A percentile compares a stretch with the other conserved stretches of the same genome.
These are phyloP conservation scores for Tiliacea citrago DNA, from an alignment of 2,888 invertebrate species.

Conservation along the genomic window DNA sequence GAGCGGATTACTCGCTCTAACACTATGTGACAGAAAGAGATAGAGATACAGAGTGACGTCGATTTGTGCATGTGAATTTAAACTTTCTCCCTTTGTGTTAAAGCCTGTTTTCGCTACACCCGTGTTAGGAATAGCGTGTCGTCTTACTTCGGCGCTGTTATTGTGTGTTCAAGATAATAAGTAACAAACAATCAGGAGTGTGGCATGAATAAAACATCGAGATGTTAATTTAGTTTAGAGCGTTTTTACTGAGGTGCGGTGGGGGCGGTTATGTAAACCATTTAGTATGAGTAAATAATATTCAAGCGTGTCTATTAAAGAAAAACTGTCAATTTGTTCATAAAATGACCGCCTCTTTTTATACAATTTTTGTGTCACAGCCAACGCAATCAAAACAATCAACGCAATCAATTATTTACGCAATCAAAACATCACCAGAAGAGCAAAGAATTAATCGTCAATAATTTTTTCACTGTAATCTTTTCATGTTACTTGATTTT, in stretches of 20 bases:
- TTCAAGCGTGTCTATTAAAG: too few relatives aligned
- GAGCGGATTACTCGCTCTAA: conserved; percentile 2
- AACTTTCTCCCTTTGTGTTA: conserved; percentile 17
- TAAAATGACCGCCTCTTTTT: not conserved
- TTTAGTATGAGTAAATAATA: too few relatives aligned
- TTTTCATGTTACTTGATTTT: too few relatives aligned
- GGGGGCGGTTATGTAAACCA: conserved; percentile 8
- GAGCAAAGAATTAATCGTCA: too few relatives aligned
- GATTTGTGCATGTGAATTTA: conserved; percentile 19
- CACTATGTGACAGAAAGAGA: not conserved
- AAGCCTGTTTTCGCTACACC: conserved; percentile 57
- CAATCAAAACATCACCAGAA: too few relatives aligned
- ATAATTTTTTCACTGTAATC: too few relatives aligned
- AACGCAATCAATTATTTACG: not conserved
- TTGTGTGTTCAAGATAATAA: conserved; percentile 64
- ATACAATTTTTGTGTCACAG: not conserved
- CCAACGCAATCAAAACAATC: not conserved
- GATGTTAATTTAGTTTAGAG: conserved; percentile 73
- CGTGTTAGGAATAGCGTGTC: conserved; percentile 46
- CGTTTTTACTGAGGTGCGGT: conserved; percentile 13
- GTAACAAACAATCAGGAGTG: conserved; percentile 75
- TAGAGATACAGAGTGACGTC: not conserved
- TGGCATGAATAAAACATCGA: conserved; percentile 80
- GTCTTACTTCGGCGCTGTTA: conserved; percentile 62
- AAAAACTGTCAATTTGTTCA: conserved; percentile 9